Conservation (phyloP, 2,797 vertebrate genomes). For the Distichodus sexfasciatus region DNA sequence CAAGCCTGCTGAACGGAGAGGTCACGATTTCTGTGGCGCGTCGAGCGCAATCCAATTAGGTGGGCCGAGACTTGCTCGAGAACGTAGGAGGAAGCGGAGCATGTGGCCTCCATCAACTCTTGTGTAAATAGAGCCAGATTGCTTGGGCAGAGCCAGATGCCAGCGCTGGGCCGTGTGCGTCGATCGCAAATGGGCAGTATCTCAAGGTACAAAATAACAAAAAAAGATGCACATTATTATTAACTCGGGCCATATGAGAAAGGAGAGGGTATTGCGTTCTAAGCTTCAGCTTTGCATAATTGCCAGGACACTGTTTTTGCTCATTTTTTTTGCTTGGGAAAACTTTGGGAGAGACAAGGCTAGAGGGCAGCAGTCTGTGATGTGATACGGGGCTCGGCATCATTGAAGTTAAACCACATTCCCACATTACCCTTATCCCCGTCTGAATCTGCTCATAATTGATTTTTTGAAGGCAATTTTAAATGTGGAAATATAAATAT, state of each 20-base stretch:
- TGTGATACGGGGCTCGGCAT: too few relatives aligned
- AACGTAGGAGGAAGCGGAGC: constrained; percentile 54
- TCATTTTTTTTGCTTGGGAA: constrained; percentile 2
- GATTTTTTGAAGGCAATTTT: too few relatives aligned
- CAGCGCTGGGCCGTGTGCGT: constrained; percentile 60
- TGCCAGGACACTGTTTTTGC: constrained; percentile 35
- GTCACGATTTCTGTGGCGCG: constrained; percentile 1
- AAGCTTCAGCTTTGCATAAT: constrained; percentile 34
- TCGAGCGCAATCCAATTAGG: constrained; percentile 28
- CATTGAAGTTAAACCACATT: too few relatives aligned
- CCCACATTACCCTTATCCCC: too few relatives aligned
- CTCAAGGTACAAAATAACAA: constrained; percentile 53
- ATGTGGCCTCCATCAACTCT: constrained; percentile 72
- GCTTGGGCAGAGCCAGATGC: constrained; percentile 59
- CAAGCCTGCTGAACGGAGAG: constrained; percentile 1
- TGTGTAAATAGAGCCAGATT: constrained; percentile 68
- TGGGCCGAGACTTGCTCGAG: constrained; percentile 37
- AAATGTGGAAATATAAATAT: too few relatives aligned
- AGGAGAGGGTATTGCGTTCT: constrained; percentile 54
- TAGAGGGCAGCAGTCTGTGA: too few relatives aligned
- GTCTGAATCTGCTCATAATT: too few relatives aligned
- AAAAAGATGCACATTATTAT: constrained; percentile 65
- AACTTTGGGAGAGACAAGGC: too few relatives aligned
- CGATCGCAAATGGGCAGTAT: constrained; percentile 61
- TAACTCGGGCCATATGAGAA: constrained; percentile 63